phyloP scores from a whole-genome alignment of 2,113 vertebrate genomes.

The Verasper variegatus region DNA sequence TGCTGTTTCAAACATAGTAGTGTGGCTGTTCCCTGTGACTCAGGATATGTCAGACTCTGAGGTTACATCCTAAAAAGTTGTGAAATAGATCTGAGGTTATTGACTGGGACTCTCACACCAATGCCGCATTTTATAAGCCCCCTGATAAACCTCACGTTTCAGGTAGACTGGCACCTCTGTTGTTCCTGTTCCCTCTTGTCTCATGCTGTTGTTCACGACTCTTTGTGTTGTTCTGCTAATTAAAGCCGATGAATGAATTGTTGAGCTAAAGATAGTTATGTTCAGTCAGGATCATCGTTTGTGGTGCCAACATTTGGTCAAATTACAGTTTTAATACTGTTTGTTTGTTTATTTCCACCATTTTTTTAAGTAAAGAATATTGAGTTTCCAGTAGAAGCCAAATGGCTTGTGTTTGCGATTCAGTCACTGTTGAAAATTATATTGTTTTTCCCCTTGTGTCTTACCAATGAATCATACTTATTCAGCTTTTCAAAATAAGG shows the following conservation, averaged over 20 bases:
- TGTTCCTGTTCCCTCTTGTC: too few relatives aligned
- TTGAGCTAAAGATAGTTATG: conserved; percentile 4
- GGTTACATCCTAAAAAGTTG: too few relatives aligned
- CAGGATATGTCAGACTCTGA: neutral
- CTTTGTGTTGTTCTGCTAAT: neutral
- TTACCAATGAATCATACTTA: neutral
- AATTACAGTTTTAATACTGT: neutral
- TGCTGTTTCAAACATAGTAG: too few relatives aligned
- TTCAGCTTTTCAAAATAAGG: too few relatives aligned
- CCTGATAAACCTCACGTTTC: neutral
- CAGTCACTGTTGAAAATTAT: conserved; percentile 47
- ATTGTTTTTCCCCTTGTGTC: conserved; percentile 5
- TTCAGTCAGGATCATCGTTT: neutral
- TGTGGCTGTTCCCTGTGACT: neutral
- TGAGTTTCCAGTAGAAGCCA: conserved; percentile 56
- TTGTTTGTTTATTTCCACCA: too few relatives aligned
- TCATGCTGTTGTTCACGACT: too few relatives aligned
- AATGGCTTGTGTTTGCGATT: conserved; percentile 53
- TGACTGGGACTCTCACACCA: neutral
- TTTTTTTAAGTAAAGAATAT: conserved; percentile 26
- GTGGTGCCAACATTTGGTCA: conserved; percentile 16
- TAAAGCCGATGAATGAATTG: neutral
- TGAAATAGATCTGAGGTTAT: too few relatives aligned
- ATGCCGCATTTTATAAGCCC: neutral
- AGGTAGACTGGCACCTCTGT: too few relatives aligned